Evolutionary conservation across 2,113 vertebrate species (phyloP), one percentile per base, ranked within the genome.

Genomic region (Tinamus guttatus): DNA sequence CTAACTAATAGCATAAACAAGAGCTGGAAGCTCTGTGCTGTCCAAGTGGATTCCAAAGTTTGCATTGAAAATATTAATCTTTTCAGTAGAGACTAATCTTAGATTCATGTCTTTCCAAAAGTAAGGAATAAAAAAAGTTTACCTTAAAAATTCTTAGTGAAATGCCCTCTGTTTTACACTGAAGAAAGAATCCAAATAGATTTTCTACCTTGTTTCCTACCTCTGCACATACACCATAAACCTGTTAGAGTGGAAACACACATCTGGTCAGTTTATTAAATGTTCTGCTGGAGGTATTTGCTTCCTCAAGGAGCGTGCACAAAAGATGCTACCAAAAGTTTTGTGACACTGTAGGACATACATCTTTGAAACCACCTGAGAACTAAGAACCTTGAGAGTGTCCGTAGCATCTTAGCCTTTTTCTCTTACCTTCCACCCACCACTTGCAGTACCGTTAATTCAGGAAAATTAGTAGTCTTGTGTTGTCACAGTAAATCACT

Each of bases 401-500:
- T 49, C 77, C 60, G 63, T 67, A 56, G 63, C 32, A 60, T 30
- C 71, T 65, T 32, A 51, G 27, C 21, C 41, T 14, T 58, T 54
- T 41, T 60, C 13, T n/a, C 32, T 83, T 86, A 58, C 67, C n/a
- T 62, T 90, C 74, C 85, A 45, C 85, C 83, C 86, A 92, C 92
- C 88, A 58, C 47, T 51, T 51, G 40, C 79, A 43, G 30, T 91
- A 84, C 81, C 93, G 94, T 94, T 96, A 95, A 95, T 96, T 96
- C 94, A 97, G 93, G 92, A 96, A 97, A 93, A 95, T 97, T 94
- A 96, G 90, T 93, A 90, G 69, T 75, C 87, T 75, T 81, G 86
- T 91, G 91, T 89, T 95, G 93, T 96, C 95, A 95, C 94, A 96
- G 88, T 94, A 96, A 95, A 95, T 97, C 96, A 93, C 94, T 95